Evolutionary conservation across 2,888 invertebrate genomes (phyloP).

Genomic region (Leptura quadrifasciata): DNA sequence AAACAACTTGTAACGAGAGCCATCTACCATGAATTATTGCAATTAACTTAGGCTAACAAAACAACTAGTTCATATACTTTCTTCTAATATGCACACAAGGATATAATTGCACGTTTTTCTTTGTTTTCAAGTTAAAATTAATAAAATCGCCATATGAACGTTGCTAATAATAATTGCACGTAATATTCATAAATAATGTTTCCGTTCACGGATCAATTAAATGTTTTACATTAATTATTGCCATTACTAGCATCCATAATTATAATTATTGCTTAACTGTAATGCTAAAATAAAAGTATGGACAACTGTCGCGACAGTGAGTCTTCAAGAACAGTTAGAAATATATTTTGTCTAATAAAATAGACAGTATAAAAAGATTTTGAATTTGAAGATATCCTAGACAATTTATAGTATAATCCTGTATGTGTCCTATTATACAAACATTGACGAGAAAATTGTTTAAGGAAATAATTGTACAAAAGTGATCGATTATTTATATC

Average conservation of each 20-base stretch:
- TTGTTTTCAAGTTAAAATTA: background rate
- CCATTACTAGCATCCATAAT: background rate
- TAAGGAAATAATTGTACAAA: too few relatives aligned
- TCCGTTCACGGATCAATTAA: conserved; percentile 3
- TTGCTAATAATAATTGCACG: background rate
- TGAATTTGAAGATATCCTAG: too few relatives aligned
- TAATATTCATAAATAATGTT: conserved; percentile 7
- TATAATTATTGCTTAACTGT: background rate
- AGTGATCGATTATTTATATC: too few relatives aligned
- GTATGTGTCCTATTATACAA: too few relatives aligned
- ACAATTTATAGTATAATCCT: too few relatives aligned
- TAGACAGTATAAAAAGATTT: too few relatives aligned
- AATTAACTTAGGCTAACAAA: too few relatives aligned
- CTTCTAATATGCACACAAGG: background rate
- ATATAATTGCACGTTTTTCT: background rate
- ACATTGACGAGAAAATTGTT: too few relatives aligned
- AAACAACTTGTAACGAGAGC: too few relatives aligned
- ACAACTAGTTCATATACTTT: too few relatives aligned
- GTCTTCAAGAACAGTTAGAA: background rate
- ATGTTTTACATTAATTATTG: background rate
- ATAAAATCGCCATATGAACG: background rate
- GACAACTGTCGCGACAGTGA: background rate
- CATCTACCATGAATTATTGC: too few relatives aligned
- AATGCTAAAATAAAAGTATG: background rate
- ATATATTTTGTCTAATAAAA: too few relatives aligned